Evolutionary conservation across 2,113 vertebrate species (phyloP), one percentile per base, ranked within the genome.

Genomic region (Lethenteron reissneri): DNA sequence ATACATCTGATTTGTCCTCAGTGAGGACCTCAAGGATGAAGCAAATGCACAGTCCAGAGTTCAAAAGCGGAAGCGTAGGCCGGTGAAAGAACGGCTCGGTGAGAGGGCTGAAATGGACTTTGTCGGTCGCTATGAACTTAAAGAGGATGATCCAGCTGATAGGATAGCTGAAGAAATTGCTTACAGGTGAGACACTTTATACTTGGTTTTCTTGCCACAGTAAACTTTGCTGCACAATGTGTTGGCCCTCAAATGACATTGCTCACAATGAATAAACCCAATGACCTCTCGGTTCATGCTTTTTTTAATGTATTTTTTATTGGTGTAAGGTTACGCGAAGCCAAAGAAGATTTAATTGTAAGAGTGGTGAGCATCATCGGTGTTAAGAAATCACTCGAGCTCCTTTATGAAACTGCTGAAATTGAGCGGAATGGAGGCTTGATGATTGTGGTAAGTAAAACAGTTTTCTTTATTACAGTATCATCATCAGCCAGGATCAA

Each of bases 131-230:
- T 92, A 82, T 72, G 86, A 90, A 75, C 84, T 99, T 78, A 83
- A 83, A 2, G 88, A 87, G 73, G 84, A 88, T 0, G 94, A 99
- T 75, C 74, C 86, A 0, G 86, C 89, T 2, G 86, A 88, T 11
- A 92, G 82, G 78, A 88, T 99, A 60, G 80, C 82, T 7, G 87
- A 90, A 72, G 92, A 97, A 81, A 97, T 99, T 58, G 83, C 87
- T 8, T 81, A 88, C 79, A 83, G 94, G 88, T 90, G 73, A 83
- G 82, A 56, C 70, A 62, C n/a, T 68, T 25, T 68, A 17, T 68
- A 68, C 9, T 8, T 68, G 25, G n/a, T 68, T 68, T n/a, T 64
- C 17, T 64, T 41, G 41, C 41, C 41, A 41, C 6, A 41, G 41
- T 41, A 41, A 7, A 41, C 41, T 41, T 41, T 41, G 41, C 41